Evolutionary conservation across 2,888 invertebrate species (phyloP), one percentile per base, ranked within the genome.

Genomic region (Thyatira batis): DNA sequence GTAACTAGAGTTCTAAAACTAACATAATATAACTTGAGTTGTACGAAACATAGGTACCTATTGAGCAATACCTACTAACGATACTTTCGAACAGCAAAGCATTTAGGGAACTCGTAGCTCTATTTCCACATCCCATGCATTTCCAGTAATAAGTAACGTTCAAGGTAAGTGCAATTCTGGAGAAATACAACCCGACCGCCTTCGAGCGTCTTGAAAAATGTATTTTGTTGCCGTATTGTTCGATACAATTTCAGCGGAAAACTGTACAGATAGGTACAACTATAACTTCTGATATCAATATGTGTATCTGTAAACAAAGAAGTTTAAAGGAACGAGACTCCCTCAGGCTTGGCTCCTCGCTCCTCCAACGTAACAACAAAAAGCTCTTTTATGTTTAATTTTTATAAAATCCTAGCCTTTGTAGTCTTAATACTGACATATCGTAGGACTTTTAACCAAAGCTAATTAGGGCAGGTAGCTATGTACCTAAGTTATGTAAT

Each of bases 131-230:
- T 39, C 17, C 17, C 39, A 17, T 39, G 39, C 39, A 39, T 39
- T 39, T 5, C n/a, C 17, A 39, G 39, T 39, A 39, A 67, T 66
- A 70, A 61, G 61, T 68, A 65, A 63, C 67, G 58, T 56, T 65
- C 61, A 53, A 65, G 69, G 57, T 65, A 55, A 72, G 70, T 71
- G 78, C 78, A 77, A 74, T 79, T 75, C 71, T 67, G 65, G 64
- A 63, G 70, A 78, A 73, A 80, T 73, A 73, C 76, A 73, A 73
- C 63, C 62, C 63, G 65, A 68, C 69, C 65, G 52, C 67, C 55
- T 60, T 61, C 57, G 66, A 71, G 74, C 68, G 69, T 71, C 76
- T 82, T 84, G 79, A 79, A 80, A 84, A 81, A 85, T 82, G 73
- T 77, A 80, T 78, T 73, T 75, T 67, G 54, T 54, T 58, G 60